Evolutionary conservation across 2,888 invertebrate species (phyloP).

Genomic region (Pandemis heparana): DNA sequence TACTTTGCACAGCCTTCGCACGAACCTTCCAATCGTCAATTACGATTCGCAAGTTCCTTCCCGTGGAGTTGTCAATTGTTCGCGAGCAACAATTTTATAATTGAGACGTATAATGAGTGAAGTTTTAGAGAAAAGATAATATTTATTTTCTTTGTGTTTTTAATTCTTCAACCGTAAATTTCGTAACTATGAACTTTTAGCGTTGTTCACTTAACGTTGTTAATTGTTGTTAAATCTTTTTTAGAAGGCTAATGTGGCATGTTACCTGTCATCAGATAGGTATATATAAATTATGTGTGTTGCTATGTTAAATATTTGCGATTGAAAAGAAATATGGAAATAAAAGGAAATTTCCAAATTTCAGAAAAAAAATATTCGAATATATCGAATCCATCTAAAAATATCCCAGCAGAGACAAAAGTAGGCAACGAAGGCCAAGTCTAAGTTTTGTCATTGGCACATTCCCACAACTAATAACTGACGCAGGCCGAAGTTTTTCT

Average conservation of each 20-base stretch:
- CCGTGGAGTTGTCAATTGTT: neutral
- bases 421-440: neutral
- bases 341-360: neutral
- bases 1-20: slow-evolving; percentile 14
- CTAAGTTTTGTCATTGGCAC: neutral
- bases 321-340: too few relatives aligned
- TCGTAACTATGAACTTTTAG: neutral
- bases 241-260: too few relatives aligned
- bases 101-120: neutral
- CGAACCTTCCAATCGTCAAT: slow-evolving; percentile 20
- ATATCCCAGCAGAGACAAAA: neutral
- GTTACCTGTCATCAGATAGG: too few relatives aligned
- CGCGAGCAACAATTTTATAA: neutral
- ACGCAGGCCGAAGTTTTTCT: neutral
- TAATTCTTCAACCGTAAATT: neutral
- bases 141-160: neutral
- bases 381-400: neutral
- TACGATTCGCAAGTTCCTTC: neutral
- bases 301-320: too few relatives aligned
- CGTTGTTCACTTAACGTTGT: too few relatives aligned
- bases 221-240: neutral
- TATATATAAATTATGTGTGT: too few relatives aligned
- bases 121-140: neutral
- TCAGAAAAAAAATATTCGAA: too few relatives aligned
- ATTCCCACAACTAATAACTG: neutral